Evolutionary conservation across 2,888 invertebrate genomes (phyloP).

Genomic region (Smittia aterrima): DNA sequence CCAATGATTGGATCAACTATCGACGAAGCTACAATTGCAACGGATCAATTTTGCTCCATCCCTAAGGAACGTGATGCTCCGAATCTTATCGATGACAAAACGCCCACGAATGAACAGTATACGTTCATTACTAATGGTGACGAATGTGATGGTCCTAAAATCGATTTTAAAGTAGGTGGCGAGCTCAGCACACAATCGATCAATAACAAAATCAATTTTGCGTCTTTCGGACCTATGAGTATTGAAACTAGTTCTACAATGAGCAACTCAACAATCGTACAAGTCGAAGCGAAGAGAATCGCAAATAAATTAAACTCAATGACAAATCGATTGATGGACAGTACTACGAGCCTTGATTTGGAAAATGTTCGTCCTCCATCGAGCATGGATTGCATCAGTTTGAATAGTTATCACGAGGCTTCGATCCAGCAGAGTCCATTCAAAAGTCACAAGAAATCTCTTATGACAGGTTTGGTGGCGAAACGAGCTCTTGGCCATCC

Average conservation of each 20-base stretch:
- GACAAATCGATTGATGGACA: constrained; percentile 59
- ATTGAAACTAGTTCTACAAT: constrained; percentile 61
- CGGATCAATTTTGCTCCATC: constrained; percentile 46
- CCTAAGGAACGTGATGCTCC: constrained; percentile 1
- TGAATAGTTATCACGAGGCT: constrained; percentile 57
- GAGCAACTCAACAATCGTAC: constrained; percentile 69
- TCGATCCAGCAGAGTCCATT: constrained; percentile 46
- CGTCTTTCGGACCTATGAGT: constrained; percentile 51
- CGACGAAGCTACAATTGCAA: constrained; percentile 57
- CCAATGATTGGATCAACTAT: constrained; percentile 69
- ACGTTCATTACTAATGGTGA: not conserved
- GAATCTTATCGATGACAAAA: constrained; percentile 47
- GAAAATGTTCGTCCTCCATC: constrained; percentile 77
- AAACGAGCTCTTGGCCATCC: constrained; percentile 65
- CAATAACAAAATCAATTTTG: constrained; percentile 42
- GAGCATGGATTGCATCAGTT: constrained; percentile 66
- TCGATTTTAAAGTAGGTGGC: constrained; percentile 50
- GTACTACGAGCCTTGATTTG: constrained; percentile 66
- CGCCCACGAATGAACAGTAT: constrained; percentile 49
- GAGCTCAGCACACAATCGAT: constrained; percentile 46
- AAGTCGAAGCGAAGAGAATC: constrained; percentile 71
- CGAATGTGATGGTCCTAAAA: constrained; percentile 42
- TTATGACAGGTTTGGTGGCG: constrained; percentile 70
- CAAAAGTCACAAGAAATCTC: constrained; percentile 63
- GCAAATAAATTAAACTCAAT: constrained; percentile 61